These are phyloP conservation scores for Lagria hirta DNA, from an alignment of 2,888 invertebrate genomes.

Conservation along the genomic window DNA sequence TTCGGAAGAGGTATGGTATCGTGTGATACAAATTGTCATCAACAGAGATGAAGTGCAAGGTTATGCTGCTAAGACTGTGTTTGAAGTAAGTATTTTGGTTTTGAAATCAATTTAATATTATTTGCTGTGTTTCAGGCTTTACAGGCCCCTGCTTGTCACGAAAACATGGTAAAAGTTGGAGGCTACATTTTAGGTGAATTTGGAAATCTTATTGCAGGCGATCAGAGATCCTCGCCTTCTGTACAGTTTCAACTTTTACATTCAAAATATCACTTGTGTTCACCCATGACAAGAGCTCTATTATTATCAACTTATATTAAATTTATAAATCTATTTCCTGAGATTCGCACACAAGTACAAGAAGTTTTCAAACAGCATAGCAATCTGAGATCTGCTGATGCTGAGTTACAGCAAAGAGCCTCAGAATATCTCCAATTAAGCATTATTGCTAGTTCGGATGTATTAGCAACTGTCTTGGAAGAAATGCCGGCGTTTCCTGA, in stretches of 20 bases:
- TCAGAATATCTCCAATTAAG: conserved; percentile 97
- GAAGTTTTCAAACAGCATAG: conserved; percentile 91
- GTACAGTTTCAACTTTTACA: conserved; percentile 98
- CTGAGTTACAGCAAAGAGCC: conserved; percentile 96
- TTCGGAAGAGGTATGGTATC: conserved; percentile 99
- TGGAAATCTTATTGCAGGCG: conserved; percentile 98
- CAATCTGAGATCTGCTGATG: conserved; percentile 95
- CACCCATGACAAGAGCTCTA: conserved; percentile 94
- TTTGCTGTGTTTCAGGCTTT: conserved; percentile 65
- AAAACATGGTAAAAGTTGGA: conserved; percentile 99
- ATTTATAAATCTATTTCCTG: conserved; percentile 98
- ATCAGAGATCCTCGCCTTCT: conserved; percentile 93
- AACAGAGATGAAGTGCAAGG: conserved; percentile 99
- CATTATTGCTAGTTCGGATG: conserved; percentile 94
- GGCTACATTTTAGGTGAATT: conserved; percentile 99
- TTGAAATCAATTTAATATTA: conserved; percentile 13
- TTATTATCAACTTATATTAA: conserved; percentile 98
- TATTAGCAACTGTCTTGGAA: conserved; percentile 95
- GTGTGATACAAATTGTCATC: conserved; percentile 99
- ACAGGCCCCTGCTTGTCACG: conserved; percentile 98
- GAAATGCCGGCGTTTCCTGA: conserved; percentile 99
- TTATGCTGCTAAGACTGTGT: conserved; percentile 99
- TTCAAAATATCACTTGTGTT: conserved; percentile 98
- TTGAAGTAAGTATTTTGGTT: conserved; percentile 66
- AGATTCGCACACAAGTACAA: conserved; percentile 94